Percentiles rank a stretch among this genome's conserved stretches.
These are phyloP conservation scores for Papilio xuthus DNA, from an alignment of 1,140 invertebrate genomes.

Conservation along the genomic window DNA sequence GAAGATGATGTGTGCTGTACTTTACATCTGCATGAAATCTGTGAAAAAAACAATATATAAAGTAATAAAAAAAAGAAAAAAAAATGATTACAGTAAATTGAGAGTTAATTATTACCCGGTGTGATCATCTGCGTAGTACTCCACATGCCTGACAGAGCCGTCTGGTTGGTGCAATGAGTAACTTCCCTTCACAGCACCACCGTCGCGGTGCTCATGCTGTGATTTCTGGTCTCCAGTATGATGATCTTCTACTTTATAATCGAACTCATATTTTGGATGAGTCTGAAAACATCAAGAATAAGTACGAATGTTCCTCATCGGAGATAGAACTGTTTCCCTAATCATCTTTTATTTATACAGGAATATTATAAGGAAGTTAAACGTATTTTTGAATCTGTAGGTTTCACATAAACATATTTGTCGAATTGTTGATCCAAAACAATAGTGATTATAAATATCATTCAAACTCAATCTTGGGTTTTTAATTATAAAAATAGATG, in stretches of 20 bases:
- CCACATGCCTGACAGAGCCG: conserved; percentile 62
- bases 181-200: conserved; percentile 48
- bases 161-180: conserved; percentile 78
- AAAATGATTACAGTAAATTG: not conserved
- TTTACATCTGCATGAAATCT: conserved; percentile 59
- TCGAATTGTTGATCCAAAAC: no score
- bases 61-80: not conserved
- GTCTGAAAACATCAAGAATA: not conserved
- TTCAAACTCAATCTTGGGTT: not conserved
- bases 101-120: conserved; percentile 42
- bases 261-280: conserved; percentile 34
- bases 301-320: not conserved
- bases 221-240: conserved; percentile 49
- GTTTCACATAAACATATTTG: conserved; percentile 53
- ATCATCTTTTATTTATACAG: not conserved
- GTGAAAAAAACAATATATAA: conserved; percentile 47
- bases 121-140: conserved; percentile 57
- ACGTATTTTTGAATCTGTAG: not conserved
- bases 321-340: not conserved
- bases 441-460: not conserved
- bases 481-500: not conserved
- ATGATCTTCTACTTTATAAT: conserved; percentile 49
- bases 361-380: not conserved
- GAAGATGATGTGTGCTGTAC: conserved; percentile 53
- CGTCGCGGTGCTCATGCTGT: conserved; percentile 43